Base-by-base conservation (phyloP, 2,113 vertebrate genomes). In the Helogale parvula region DNA sequence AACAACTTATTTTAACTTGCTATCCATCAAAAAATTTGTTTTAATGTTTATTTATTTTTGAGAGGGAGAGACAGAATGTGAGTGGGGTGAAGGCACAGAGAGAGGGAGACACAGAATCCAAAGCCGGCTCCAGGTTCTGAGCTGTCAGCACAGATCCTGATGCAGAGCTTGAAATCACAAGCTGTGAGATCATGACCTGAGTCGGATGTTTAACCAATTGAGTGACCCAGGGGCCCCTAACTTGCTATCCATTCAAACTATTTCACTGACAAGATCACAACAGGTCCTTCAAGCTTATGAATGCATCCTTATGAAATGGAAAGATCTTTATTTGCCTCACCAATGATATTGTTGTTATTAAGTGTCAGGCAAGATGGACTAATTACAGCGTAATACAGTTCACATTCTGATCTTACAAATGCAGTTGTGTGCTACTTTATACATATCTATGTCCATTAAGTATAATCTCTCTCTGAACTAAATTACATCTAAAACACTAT, bases 391-490 rank as follows among this genome's bases (percentile, higher is more conserved):
- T 57, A 45, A 52, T 3, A 38, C 27, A 68, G 7, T 52, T 96
- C 60, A 54, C 47, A 68, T 82, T 92, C 85, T 94, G 52, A 95
- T 88, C 52, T 93, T 57, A 71, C 33, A 52, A 93, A 94, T 47
- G 77, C 6, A 54, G 17, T 23, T 41, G 35, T 57, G 52, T 41
- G 68, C 54, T 54, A 19, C 65, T 95, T 92, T 77, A 90, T 13
- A 84, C 38, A 31, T 45, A 10, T 89, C 38, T 77, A 14, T 82
- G 6, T 52, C 77, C 81, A 86, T 65, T 94, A 97, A 95, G 41
- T 45, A 79, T 50, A 88, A 77, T 88, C 65, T 92, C 29, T 52
- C n/a, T 65, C 80, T 92, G 90, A 95, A 88, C 57, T 89, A 94
- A 97, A 69, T 38, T 86, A 41, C 23, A 88, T 84, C 88, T 88